Evolutionary conservation across 2,113 vertebrate species (phyloP), one percentile per base, ranked within the genome.

Genomic region (Colius striatus): DNA sequence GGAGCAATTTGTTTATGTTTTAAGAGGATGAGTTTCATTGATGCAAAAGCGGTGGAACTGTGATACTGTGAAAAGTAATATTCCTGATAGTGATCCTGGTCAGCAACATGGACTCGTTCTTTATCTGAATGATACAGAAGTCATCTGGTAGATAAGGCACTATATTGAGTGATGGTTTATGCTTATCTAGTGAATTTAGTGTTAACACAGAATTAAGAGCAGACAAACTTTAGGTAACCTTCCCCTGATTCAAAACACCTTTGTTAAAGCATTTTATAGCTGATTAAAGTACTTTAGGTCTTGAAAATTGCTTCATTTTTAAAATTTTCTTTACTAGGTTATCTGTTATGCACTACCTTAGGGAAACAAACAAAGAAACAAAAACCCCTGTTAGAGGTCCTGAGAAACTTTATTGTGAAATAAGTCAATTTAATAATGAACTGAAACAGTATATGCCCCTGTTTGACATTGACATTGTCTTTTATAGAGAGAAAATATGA

Each of bases 1-100:
- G 54, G 96, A 98, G 95, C 79, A 50, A 84, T 94, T 97, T 95
- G 50, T 92, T 90, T 96, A 50, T 84, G 21, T 76, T 92, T 90
- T 75, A 25, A 70, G 67, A 53, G 94, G 80, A 21, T 8, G 89
- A 75, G 30, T 79, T 83, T 85, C 53, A 63, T 30, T 93, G 92
- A 86, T 72, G 84, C 55, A 55, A 30, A 63, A 71, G 75, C 51
- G 57, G 41, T 50, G 67, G 48, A 89, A 58, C 57, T 76, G 51
- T 21, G 29, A 62, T 58, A 6, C 26, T 17, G 18, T 1, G 22
- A 53, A 66, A 75, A 87, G 27, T 23, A 29, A 67, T 30, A 55
- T 70, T 88, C 16, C 68, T 90, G 75, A 25, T 38, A 25, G 30
- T 47, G 43, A 70, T 92, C 63, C 75, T 67, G 57, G 51, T 57